Evolutionary conservation across 2,113 vertebrate species (phyloP).

Genomic region (Oenanthe melanoleuca): DNA sequence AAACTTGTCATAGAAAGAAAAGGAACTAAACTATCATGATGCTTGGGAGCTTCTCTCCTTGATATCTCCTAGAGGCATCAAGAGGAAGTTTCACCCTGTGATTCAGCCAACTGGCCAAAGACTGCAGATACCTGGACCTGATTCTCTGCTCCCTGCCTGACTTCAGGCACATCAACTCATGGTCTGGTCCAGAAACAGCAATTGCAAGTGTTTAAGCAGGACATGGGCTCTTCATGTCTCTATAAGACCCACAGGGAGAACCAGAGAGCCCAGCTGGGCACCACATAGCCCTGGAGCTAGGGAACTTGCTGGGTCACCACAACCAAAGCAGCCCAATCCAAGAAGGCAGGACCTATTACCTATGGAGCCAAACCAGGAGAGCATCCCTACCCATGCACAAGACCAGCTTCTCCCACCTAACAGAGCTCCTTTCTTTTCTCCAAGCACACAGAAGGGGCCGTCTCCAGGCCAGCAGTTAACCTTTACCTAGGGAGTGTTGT

Average conservation of each 20-base stretch:
- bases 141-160: background rate
- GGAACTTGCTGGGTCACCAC: background rate
- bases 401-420: background rate
- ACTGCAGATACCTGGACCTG: background rate
- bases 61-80: background rate
- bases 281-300: rapidly evolving
- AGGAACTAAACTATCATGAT: background rate
- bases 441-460: rapidly evolving
- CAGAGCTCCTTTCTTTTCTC: background rate
- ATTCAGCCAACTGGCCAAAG: background rate
- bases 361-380: background rate
- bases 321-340: background rate
- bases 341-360: background rate
- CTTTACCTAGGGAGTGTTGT: background rate
- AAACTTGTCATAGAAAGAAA: background rate
- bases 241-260: background rate
- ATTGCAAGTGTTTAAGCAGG: background rate
- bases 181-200: background rate
- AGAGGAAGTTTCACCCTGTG: background rate
- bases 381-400: background rate
- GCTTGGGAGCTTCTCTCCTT: background rate
- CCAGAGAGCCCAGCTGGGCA: background rate
- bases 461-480: background rate
- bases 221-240: background rate
- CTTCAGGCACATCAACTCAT: background rate